Base-by-base conservation (phyloP, 2,113 vertebrate species). In the Silurus glanis region DNA sequence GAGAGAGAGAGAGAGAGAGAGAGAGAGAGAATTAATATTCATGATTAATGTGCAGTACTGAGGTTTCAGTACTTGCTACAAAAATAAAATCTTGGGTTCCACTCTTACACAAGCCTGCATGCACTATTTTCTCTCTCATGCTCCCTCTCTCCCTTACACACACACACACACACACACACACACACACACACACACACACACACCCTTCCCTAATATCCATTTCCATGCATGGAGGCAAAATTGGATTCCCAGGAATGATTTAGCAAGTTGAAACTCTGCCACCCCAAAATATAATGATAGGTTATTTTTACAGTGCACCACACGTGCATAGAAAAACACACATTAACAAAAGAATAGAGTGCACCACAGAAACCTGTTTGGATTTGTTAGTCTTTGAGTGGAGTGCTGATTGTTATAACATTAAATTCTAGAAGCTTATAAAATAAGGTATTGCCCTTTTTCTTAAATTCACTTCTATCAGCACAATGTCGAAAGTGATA, bases 221-320 rank as follows among this genome's bases (percentile, higher is more conserved):
- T 91, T 89, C 59, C 62, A 83, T 61, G 19, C 80, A 89, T 86
- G 88, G 85, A 92, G 90, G 91, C 91, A 89, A 92, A 94, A 91
- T 87, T 59, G 83, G 84, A 91, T 91, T 93, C 92, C 88, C 90
- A 90, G 90, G 91, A 94, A 93, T 90, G 87, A 80, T 89, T 87
- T 82, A 88, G 86, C 87, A 88, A 88, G 87, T 89, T 88, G 85
- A 88, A 91, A 89, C 84, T 91, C 88, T 87, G 80, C 89, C 89
- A 89, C 87, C 89, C 56, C 58, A 89, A 91, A 90, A 92, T 89
- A 91, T 89, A 90, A 91, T 88, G 88, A 89, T 90, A 87, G 84
- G 84, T 82, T 86, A 74, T 78, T 89, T 83, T 89, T 89, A 64
- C 55, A 67, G 47, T 64, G 69, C 53, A 58, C 83, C 83, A 90